phyloP scores from a whole-genome alignment of 2,113 vertebrate species.

The Urocitellus parryii region DNA sequence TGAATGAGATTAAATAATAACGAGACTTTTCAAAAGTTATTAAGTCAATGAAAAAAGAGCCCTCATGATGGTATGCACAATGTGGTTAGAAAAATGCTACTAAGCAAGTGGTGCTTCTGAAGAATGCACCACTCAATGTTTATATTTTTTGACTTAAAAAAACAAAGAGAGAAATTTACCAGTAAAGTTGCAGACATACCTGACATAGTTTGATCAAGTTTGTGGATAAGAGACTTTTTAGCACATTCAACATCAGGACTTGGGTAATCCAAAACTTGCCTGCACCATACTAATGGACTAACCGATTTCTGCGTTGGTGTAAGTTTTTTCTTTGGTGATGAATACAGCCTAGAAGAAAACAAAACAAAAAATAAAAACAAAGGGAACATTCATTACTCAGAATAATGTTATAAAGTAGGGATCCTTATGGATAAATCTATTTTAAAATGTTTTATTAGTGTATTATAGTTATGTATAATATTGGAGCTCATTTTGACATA shows the following conservation, averaged over 20 bases:
- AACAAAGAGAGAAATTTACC: slow-evolving; percentile 56
- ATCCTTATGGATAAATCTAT: neutral
- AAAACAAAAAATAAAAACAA: neutral
- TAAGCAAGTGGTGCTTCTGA: slow-evolving; percentile 30
- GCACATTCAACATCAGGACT: slow-evolving; percentile 98
- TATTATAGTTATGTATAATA: no score
- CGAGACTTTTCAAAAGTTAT: neutral
- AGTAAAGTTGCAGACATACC: slow-evolving; percentile 88
- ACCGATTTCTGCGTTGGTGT: slow-evolving; percentile 94
- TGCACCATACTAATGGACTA: slow-evolving; percentile 97
- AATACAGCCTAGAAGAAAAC: slow-evolving; percentile 92
- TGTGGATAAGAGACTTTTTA: slow-evolving; percentile 97
- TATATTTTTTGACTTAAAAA: slow-evolving; percentile 44
- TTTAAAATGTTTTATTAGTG: no score
- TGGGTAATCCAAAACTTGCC: slow-evolving; percentile 96
- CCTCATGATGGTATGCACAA: neutral
- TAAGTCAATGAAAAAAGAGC: slow-evolving; percentile 2
- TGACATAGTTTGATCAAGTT: slow-evolving; percentile 97
- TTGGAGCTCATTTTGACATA: no score
- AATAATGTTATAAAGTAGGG: slow-evolving; percentile 18
- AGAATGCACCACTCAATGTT: neutral
- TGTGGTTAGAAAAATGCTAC: neutral
- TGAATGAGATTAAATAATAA: slow-evolving; percentile 18
- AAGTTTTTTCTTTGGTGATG: slow-evolving; percentile 93
- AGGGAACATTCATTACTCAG: slow-evolving; percentile 51